Percentiles rank a stretch among this genome's conserved stretches.
phyloP scores from a whole-genome alignment of 2,888 invertebrate species.

The Xestia c-nigrum region DNA sequence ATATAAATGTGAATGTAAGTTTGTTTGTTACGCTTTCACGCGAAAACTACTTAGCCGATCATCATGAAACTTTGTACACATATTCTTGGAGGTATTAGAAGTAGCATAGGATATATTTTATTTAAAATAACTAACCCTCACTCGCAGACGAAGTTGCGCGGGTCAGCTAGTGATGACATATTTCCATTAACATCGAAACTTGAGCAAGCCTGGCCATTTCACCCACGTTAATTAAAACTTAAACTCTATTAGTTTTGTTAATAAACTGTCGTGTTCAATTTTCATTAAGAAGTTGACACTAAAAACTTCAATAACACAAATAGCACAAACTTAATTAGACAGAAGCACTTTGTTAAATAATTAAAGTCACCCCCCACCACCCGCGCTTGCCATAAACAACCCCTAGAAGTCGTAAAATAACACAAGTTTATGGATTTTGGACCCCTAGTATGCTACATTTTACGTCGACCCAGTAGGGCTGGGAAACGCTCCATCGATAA shows the following conservation, averaged over 20 bases:
- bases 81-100: too few relatives aligned
- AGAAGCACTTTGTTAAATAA: slow-evolving; percentile 72
- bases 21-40: too few relatives aligned
- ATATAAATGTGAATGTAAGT: too few relatives aligned
- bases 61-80: too few relatives aligned
- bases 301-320: slow-evolving; percentile 67
- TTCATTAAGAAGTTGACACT: slow-evolving; percentile 44
- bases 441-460: slow-evolving; percentile 65
- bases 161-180: too few relatives aligned
- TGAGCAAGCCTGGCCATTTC: slow-evolving; percentile 16
- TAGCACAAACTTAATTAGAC: slow-evolving; percentile 67
- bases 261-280: slow-evolving; percentile 42
- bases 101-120: too few relatives aligned
- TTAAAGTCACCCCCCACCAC: slow-evolving; percentile 70
- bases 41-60: too few relatives aligned
- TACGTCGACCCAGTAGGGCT: slow-evolving; percentile 60
- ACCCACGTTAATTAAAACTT: slow-evolving; percentile 7
- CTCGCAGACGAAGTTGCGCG: too few relatives aligned
- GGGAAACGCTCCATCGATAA: slow-evolving; percentile 58
- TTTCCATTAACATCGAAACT: background rate
- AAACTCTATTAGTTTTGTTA: slow-evolving; percentile 19
- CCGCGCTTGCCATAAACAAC: slow-evolving; percentile 74
- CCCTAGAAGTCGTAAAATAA: slow-evolving; percentile 79
- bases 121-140: too few relatives aligned
- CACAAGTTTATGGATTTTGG: slow-evolving; percentile 73